Evolutionary conservation across 2,113 vertebrate species (phyloP).

Genomic region (Hyperopisus bebe): DNA sequence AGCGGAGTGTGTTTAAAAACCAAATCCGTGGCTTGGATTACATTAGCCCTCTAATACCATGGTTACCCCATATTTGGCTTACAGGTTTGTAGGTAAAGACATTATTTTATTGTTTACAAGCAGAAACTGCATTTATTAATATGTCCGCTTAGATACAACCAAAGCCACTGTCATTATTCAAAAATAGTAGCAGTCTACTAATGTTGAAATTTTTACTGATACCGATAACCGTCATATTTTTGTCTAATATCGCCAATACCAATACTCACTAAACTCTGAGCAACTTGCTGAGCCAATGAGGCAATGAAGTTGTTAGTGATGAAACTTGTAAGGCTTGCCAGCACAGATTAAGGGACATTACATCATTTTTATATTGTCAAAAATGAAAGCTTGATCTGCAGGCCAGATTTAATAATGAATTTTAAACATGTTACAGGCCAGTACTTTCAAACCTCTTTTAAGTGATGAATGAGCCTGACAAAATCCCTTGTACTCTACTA

Average conservation of each 20-base stretch:
- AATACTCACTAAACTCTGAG: background rate
- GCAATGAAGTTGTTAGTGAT: background rate
- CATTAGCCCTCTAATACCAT: background rate
- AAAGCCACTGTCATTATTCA: background rate
- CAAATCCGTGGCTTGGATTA: background rate
- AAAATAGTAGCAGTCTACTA: background rate
- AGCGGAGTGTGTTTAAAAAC: background rate
- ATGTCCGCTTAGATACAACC: background rate
- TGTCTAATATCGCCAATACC: background rate
- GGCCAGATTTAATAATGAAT: background rate
- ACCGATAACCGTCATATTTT: background rate
- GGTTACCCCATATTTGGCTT: background rate
- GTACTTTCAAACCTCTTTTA: background rate
- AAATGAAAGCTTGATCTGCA: background rate
- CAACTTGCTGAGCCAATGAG: background rate
- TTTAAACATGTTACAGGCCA: background rate
- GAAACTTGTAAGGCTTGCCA: background rate
- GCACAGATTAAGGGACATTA: background rate
- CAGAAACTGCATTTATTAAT: background rate
- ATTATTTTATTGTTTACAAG: background rate
- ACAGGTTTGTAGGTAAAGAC: background rate
- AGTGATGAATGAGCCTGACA: background rate
- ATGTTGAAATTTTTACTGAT: background rate
- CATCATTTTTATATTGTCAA: background rate
- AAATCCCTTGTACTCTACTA: background rate